These are phyloP conservation scores for Seriola quinqueradiata DNA, from an alignment of 2,113 vertebrate species.

Conservation along the genomic window DNA sequence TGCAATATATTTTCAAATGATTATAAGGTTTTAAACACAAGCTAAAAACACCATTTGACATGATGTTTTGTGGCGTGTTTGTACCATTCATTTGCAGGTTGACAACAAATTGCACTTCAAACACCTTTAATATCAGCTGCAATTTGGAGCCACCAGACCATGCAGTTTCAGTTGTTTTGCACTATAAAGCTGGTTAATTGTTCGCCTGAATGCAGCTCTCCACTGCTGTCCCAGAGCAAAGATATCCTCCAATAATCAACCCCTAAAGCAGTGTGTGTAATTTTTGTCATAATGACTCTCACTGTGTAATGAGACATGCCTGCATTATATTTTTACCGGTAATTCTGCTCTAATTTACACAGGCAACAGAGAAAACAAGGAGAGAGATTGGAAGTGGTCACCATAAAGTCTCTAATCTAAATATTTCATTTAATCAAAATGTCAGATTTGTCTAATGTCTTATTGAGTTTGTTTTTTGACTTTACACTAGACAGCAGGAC, in stretches of 20 bases:
- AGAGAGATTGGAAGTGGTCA: not conserved
- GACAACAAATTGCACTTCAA: not conserved
- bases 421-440: not conserved
- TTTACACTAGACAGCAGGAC: too few relatives aligned
- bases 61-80: not conserved
- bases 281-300: slow-evolving; percentile 22
- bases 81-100: not conserved
- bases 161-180: slow-evolving; percentile 13
- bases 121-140: not conserved
- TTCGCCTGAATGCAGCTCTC: slow-evolving; percentile 3
- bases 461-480: too few relatives aligned
- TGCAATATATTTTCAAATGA: not conserved
- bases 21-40: not conserved
- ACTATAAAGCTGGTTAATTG: slow-evolving; percentile 18
- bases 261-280: slow-evolving; percentile 12
- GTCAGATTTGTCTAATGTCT: not conserved
- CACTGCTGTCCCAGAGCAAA: not conserved
- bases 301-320: slow-evolving; percentile 37
- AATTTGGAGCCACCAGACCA: not conserved
- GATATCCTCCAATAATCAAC: slow-evolving; percentile 28
- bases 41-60: not conserved
- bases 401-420: not conserved
- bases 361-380: not conserved
- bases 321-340: not conserved
- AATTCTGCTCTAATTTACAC: not conserved